Evolutionary conservation across 2,888 invertebrate genomes (phyloP).

Genomic region (Habroteleia sp.): DNA sequence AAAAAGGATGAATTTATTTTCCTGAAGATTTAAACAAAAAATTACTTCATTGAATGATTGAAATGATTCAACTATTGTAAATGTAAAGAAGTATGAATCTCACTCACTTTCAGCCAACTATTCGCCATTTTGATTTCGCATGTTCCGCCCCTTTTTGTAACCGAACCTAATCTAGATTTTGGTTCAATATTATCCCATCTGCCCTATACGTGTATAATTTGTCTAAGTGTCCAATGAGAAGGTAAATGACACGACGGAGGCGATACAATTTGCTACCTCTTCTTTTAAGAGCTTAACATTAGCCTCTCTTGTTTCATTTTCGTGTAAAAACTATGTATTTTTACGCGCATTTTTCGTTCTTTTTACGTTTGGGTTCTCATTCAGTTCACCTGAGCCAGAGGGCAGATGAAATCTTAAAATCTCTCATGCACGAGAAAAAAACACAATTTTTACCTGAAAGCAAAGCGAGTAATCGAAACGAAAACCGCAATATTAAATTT

Average conservation of each 20-base stretch:
- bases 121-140: constrained; percentile 38
- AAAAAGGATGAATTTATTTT: too few relatives aligned
- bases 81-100: too few relatives aligned
- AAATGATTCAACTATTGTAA: too few relatives aligned
- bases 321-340: constrained; percentile 34
- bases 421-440: constrained; percentile 19
- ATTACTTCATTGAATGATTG: too few relatives aligned
- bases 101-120: neutral
- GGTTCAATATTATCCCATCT: constrained; percentile 38
- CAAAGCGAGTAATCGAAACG: constrained; percentile 1
- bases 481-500: too few relatives aligned
- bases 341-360: constrained; percentile 7
- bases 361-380: constrained; percentile 10
- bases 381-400: constrained; percentile 32
- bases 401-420: constrained; percentile 34
- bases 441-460: constrained; percentile 21
- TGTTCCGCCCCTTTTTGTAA: constrained; percentile 42
- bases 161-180: constrained; percentile 32
- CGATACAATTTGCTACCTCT: constrained; percentile 34
- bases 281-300: constrained; percentile 8
- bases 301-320: constrained; percentile 32
- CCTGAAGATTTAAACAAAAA: too few relatives aligned
- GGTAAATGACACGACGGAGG: constrained; percentile 41
- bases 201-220: constrained; percentile 47
- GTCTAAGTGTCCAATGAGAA: constrained; percentile 48